Percentiles rank a stretch among this genome's conserved stretches.
Conservation (phyloP, 2,113 vertebrate species). For the Rhinichthys klamathensis region DNA sequence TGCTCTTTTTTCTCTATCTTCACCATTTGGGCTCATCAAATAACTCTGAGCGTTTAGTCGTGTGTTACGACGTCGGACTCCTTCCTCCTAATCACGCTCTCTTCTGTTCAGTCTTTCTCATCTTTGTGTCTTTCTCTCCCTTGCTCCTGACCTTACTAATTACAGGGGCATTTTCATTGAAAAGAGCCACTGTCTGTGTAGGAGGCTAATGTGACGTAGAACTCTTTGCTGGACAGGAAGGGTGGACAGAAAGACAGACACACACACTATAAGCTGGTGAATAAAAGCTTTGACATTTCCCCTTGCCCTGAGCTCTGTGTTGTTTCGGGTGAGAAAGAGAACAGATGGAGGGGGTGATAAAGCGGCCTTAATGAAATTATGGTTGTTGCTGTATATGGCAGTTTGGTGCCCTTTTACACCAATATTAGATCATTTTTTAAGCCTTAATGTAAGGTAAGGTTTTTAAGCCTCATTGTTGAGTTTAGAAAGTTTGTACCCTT, state of each 20-base stretch:
- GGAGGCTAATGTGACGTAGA: background rate
- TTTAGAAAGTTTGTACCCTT: background rate
- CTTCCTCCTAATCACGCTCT: background rate
- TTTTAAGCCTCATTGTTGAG: background rate
- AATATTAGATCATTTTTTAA: background rate
- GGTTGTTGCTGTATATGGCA: background rate
- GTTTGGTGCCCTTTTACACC: constrained; percentile 11
- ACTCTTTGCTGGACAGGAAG: constrained; percentile 5
- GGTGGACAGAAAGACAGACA: constrained; percentile 11
- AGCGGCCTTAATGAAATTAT: constrained; percentile 23
- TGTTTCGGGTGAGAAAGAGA: constrained; percentile 20
- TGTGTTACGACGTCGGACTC: constrained; percentile 2
- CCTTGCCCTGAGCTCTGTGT: constrained; percentile 47
- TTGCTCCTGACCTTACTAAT: constrained; percentile 26
- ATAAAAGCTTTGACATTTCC: constrained; percentile 76
- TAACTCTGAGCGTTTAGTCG: constrained; percentile 1
- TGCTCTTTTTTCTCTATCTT: background rate
- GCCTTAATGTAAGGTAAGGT: background rate
- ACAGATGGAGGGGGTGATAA: constrained; percentile 21
- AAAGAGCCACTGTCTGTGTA: constrained; percentile 26
- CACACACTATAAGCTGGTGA: constrained; percentile 66
- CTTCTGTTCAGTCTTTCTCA: constrained; percentile 20
- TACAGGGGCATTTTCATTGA: constrained; percentile 23
- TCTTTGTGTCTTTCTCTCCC: background rate
- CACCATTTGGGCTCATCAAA: background rate